Evolutionary conservation across 1,140 invertebrate genomes (phyloP), one percentile per base, ranked within the genome.

Genomic region (Brevipalpus yothersi): DNA sequence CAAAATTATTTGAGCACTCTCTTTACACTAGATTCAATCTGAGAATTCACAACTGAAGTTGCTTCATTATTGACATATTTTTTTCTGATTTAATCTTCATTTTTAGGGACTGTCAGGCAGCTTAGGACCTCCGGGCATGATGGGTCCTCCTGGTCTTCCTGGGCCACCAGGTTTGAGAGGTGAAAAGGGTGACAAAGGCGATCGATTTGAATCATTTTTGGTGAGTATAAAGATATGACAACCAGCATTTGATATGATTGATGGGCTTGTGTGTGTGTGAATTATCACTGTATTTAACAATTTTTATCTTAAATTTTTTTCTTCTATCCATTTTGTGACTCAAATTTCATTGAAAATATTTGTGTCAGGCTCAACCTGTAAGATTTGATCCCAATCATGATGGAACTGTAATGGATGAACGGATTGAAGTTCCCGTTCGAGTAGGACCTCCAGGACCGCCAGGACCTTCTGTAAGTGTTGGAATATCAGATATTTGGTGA

Each of bases 101-200:
- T 15, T 51, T 45, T 7, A 88, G 68, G 86, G 86, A 21, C 56
- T 56, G 21, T 17, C 53, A 67, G 87, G 88, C 13, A 84, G 89
- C 67, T 88, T 90, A 68, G 86, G 86, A 59, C 86, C 86, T 19
- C 83, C 84, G 62, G 86, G 86, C 41, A 72, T 82, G n/a, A 82
- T 82, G 80, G 81, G 81, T 62, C 84, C 85, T 45, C 86, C 86
- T 19, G 85, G 85, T 58, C 74, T 86, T 65, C 81, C 85, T 68
- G 84, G 71, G 51, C 70, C 68, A 53, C 70, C 69, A 53, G 86
- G 86, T n/a, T 87, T 87, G 72, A 84, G 85, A 17, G 87, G 86
- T 13, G 73, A 79, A 15, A 45, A 54, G 54, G 61, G 61, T 59
- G 85, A 88, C 63, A 90, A 89, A 70, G 87, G 87, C 42, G 86